These are phyloP conservation scores for Rhadinocentrus ornatus DNA, from an alignment of 2,797 vertebrate species.

Conservation along the genomic window DNA sequence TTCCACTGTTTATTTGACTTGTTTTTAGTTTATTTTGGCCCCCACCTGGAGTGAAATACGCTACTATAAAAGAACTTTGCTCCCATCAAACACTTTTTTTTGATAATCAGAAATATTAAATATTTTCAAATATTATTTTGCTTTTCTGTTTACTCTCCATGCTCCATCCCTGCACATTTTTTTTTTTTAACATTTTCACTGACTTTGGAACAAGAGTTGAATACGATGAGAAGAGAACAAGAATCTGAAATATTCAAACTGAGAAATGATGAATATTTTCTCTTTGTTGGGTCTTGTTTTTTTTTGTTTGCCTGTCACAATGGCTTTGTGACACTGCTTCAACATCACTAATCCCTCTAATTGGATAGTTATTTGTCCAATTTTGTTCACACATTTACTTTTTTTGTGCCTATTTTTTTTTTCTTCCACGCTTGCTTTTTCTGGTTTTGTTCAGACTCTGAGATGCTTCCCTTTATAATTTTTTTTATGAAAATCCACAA, in stretches of 20 bases:
- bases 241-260: not conserved
- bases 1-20: conserved; percentile 72
- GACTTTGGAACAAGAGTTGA: not conserved
- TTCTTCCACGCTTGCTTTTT: conserved; percentile 28
- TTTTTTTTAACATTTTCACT: not conserved
- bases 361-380: conserved; percentile 61
- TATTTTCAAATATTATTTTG: not conserved
- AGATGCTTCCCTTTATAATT: not conserved
- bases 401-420: conserved; percentile 21
- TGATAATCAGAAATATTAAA: not conserved
- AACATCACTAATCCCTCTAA: conserved; percentile 16
- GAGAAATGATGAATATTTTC: not conserved
- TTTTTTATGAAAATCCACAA: conserved; percentile 26
- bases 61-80: conserved; percentile 25
- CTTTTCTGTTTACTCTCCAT: not conserved
- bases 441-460: conserved; percentile 26
- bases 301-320: conserved; percentile 10
- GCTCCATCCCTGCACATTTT: not conserved
- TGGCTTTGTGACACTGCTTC: conserved; percentile 4
- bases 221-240: not conserved
- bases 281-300: not conserved
- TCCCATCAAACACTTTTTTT: conserved; percentile 1
- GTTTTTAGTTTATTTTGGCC: conserved; percentile 74
- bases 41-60: conserved; percentile 60
- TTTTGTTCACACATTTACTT: conserved; percentile 20